phyloP scores from a whole-genome alignment of 2,113 vertebrate genomes.

The Leiothrix lutea region DNA sequence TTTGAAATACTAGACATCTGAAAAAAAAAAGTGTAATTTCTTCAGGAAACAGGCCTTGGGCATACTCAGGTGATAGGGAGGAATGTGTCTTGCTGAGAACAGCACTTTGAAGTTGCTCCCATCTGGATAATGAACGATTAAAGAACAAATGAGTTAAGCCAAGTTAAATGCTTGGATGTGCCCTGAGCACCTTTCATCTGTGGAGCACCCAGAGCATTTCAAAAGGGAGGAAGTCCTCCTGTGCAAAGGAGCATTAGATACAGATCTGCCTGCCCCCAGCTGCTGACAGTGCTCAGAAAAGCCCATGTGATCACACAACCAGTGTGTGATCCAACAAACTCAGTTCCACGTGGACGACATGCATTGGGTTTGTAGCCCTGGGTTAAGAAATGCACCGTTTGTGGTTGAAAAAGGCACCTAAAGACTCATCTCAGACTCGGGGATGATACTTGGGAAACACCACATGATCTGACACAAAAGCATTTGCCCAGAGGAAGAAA shows the following conservation, averaged over 20 bases:
- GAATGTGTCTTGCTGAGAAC: background rate
- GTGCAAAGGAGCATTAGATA: background rate
- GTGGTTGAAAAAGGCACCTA: background rate
- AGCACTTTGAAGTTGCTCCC: background rate
- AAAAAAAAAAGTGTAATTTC: background rate
- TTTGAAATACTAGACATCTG: background rate
- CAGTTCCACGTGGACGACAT: background rate
- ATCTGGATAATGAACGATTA: background rate
- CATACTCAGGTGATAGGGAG: background rate
- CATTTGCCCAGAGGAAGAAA: background rate
- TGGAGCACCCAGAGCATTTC: background rate
- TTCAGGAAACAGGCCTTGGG: background rate
- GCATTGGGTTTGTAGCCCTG: too few relatives aligned
- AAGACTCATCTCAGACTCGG: background rate
- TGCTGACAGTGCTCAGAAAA: background rate
- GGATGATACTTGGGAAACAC: background rate
- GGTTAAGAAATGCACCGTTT: rapidly evolving
- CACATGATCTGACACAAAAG: background rate
- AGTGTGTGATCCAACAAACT: background rate
- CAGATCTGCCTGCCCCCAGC: background rate
- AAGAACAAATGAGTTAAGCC: background rate
- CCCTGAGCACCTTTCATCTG: background rate
- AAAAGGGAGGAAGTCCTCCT: background rate
- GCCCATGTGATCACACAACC: rapidly evolving
- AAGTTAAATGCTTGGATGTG: background rate